These are phyloP conservation scores for Megaceryle torquata DNA, from an alignment of 2,113 vertebrate genomes.

Conservation along the genomic window DNA sequence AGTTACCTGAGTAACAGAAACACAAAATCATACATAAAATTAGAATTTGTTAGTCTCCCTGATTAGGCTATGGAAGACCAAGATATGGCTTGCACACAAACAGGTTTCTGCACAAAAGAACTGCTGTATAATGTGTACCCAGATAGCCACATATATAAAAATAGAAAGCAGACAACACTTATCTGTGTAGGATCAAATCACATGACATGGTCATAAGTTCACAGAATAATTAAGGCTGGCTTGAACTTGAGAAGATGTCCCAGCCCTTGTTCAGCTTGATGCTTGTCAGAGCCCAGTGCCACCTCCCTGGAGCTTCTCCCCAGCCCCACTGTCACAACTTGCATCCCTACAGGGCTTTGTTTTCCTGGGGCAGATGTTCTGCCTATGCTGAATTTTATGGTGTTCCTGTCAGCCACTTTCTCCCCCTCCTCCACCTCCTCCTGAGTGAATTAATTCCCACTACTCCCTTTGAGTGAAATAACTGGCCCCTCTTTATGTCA, in stretches of 20 bases:
- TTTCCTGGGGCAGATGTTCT: not conserved
- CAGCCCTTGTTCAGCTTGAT: fast-evolving
- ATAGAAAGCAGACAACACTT: not conserved
- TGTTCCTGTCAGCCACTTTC: fast-evolving
- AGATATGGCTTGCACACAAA: not conserved
- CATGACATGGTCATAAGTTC: not conserved
- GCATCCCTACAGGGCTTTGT: not conserved
- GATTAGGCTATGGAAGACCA: not conserved
- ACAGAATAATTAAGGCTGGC: not conserved
- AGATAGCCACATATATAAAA: not conserved
- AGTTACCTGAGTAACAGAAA: not conserved
- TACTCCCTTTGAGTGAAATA: not conserved
- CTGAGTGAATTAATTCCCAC: not conserved
- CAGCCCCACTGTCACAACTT: fast-evolving
- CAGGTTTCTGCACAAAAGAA: not conserved
- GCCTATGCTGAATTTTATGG: not conserved
- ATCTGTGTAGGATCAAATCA: not conserved
- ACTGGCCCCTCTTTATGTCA: not conserved
- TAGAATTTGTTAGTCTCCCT: not conserved
- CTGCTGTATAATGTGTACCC: not conserved
- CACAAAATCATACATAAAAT: not conserved
- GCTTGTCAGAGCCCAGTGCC: fast-evolving
- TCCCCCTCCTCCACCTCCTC: not conserved
- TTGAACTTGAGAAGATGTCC: not conserved
- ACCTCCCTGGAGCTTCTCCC: not conserved